Conservation (phyloP, 2,797 vertebrate genomes). For the Muscicapa comitata region DNA sequence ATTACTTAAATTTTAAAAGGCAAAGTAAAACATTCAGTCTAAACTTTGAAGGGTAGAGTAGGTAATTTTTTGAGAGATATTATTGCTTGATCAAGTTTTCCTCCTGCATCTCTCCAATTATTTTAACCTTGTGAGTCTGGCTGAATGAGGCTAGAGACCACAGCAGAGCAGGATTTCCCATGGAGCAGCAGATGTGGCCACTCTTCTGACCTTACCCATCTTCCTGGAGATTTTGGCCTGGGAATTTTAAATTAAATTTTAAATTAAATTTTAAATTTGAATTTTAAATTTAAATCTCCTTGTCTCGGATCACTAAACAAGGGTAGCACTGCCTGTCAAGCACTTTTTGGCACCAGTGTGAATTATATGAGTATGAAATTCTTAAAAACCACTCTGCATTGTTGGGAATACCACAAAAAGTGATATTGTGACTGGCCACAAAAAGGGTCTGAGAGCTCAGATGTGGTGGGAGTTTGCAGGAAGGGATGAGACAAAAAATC, state of each 20-base stretch:
- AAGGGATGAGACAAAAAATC: background rate
- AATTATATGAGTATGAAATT: background rate
- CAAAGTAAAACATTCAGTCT: background rate
- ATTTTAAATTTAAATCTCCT: background rate
- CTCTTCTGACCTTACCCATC: background rate
- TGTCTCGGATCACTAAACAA: background rate
- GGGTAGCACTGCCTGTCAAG: background rate
- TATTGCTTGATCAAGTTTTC: background rate
- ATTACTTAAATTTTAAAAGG: constrained; percentile 6
- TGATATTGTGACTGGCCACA: background rate
- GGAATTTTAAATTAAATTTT: background rate
- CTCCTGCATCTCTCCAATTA: background rate
- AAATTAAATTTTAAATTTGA: too few species aligned
- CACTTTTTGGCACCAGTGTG: background rate
- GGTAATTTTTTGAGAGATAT: background rate
- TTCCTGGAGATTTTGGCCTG: background rate
- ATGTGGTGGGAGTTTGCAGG: background rate
- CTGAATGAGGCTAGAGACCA: background rate
- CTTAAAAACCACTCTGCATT: background rate
- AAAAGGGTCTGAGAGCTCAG: background rate
- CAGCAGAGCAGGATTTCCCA: fast-evolving
- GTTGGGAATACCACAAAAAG: background rate
- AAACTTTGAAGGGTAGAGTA: background rate
- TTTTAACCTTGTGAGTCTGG: background rate
- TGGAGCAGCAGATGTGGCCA: background rate